Percentiles rank a stretch among this genome's conserved stretches.
phyloP scores from a whole-genome alignment of 2,113 vertebrate genomes.

The Phodopus roborovskii region DNA sequence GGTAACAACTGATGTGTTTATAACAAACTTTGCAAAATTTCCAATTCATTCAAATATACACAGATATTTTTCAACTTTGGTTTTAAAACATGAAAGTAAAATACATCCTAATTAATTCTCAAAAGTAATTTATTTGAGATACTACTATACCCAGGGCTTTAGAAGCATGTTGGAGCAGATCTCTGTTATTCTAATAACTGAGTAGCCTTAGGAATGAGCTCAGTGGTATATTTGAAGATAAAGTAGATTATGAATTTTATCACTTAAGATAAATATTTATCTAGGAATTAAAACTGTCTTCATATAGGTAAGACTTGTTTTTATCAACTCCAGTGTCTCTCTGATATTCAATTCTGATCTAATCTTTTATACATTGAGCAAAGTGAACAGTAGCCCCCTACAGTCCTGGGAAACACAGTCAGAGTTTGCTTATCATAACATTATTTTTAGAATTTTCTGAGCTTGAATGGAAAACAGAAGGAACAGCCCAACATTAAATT shows the following conservation, averaged over 20 bases:
- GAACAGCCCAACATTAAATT: slow-evolving; percentile 73
- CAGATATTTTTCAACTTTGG: background rate
- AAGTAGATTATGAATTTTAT: background rate
- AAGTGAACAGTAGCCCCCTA: background rate
- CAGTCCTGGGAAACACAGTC: background rate
- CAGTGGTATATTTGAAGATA: background rate
- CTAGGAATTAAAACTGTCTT: slow-evolving; percentile 2
- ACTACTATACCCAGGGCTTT: background rate
- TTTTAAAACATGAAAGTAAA: background rate
- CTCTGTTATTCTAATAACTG: background rate
- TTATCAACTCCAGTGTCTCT: too few relatives aligned
- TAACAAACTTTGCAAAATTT: background rate
- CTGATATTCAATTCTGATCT: background rate
- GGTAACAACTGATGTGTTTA: background rate
- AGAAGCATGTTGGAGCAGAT: background rate
- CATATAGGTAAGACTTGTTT: background rate
- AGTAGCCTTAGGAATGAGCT: background rate
- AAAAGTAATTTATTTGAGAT: background rate
- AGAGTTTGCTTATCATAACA: slow-evolving; percentile 47
- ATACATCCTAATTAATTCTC: background rate
- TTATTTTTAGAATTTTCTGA: slow-evolving; percentile 71
- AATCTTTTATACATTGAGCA: slow-evolving; percentile 28
- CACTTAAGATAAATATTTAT: background rate
- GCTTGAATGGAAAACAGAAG: slow-evolving; percentile 77
- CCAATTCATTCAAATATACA: background rate